These are phyloP conservation scores for Percopsis transmontana DNA, from an alignment of 2,113 vertebrate genomes.

Conservation along the genomic window DNA sequence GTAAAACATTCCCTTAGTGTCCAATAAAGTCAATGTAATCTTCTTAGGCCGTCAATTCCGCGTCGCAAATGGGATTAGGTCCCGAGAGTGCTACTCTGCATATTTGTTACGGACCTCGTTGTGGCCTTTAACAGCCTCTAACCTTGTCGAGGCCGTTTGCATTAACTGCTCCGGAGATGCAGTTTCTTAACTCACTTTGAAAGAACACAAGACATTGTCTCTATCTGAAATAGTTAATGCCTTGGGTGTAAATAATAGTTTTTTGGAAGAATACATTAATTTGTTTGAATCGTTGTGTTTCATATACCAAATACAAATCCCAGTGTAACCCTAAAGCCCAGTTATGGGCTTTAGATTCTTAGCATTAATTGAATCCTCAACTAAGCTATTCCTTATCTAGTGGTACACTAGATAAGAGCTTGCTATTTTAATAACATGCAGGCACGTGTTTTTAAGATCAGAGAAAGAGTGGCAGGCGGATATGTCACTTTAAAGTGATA, in stretches of 20 bases:
- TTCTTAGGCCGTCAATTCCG: constrained; percentile 34
- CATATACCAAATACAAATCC: no score
- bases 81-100: constrained; percentile 28
- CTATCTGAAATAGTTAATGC: background rate
- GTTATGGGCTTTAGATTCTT: background rate
- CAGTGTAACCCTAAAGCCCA: no score
- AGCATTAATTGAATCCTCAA: background rate
- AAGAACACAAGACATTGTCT: background rate
- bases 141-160: constrained; percentile 17
- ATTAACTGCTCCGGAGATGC: constrained; percentile 14
- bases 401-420: background rate
- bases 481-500: no score
- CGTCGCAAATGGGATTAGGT: constrained; percentile 49
- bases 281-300: no score
- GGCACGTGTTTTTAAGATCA: background rate
- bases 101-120: constrained; percentile 27
- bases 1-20: constrained; percentile 35
- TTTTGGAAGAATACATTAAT: no score
- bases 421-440: background rate
- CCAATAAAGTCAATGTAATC: constrained; percentile 54
- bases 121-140: constrained; percentile 42
- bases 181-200: background rate
- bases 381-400: background rate
- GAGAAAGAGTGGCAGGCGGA: no score
- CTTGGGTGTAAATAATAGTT: background rate